These are phyloP conservation scores for Bombus difficillimus DNA, from an alignment of 1,140 invertebrate species.

Conservation along the genomic window DNA sequence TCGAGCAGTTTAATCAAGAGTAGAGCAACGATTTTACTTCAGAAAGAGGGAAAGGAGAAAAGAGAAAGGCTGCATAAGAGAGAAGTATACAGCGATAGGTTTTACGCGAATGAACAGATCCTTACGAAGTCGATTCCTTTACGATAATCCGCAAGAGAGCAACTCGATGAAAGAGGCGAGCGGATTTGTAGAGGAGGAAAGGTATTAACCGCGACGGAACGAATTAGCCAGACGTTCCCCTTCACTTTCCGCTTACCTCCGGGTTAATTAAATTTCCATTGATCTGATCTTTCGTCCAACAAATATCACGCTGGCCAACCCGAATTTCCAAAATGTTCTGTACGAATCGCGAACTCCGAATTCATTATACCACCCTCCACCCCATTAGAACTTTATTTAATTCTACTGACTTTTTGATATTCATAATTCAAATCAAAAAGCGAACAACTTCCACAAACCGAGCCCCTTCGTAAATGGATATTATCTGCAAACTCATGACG, in stretches of 20 bases:
- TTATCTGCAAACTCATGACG: neutral
- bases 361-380: neutral
- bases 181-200: neutral
- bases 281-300: constrained; percentile 5
- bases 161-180: constrained; percentile 50
- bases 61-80: neutral
- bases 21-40: constrained; percentile 49
- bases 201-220: constrained; percentile 40
- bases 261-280: constrained; percentile 58
- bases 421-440: constrained; percentile 12
- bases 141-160: constrained; percentile 46
- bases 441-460: neutral
- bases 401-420: constrained; percentile 35
- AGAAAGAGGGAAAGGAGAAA: neutral
- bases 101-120: constrained; percentile 24
- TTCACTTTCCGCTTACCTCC: constrained; percentile 31
- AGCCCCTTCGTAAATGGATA: constrained; percentile 26
- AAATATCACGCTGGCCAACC: constrained; percentile 20
- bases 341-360: too few species aligned
- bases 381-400: constrained; percentile 11
- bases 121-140: constrained; percentile 41
- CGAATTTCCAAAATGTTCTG: constrained; percentile 5
- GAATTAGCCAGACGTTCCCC: constrained; percentile 36
- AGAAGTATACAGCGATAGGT: constrained; percentile 27
- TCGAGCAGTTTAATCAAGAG: constrained; percentile 41